Evolutionary conservation across 2,888 invertebrate species (phyloP).

Genomic region (Calliopum simillimum): DNA sequence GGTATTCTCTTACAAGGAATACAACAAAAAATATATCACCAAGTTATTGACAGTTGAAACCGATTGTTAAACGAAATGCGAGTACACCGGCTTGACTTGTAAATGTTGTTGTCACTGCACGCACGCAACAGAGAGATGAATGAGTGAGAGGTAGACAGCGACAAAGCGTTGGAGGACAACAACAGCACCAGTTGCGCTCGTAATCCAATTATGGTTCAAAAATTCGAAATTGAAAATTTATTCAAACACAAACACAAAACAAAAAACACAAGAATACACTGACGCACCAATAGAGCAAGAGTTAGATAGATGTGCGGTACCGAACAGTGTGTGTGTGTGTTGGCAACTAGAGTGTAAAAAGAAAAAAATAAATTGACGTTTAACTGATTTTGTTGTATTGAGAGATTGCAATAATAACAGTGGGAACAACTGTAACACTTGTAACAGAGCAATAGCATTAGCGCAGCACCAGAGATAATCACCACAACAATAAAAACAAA

Average conservation of each 20-base stretch:
- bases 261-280: neutral
- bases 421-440: neutral
- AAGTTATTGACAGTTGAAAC: slow-evolving; percentile 35
- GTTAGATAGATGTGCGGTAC: too few relatives aligned
- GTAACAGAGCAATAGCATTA: too few relatives aligned
- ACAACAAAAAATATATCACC: slow-evolving; percentile 34
- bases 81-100: too few relatives aligned
- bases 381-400: too few relatives aligned
- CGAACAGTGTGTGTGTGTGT: too few relatives aligned
- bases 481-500: neutral
- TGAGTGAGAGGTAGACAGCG: neutral
- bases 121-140: neutral
- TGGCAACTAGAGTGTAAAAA: too few relatives aligned
- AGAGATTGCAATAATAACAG: neutral
- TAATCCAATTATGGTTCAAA: slow-evolving; percentile 41
- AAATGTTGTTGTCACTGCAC: too few relatives aligned
- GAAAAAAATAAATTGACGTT: too few relatives aligned
- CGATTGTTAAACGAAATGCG: slow-evolving; percentile 2
- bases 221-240: slow-evolving; percentile 12
- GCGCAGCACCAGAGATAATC: too few relatives aligned
- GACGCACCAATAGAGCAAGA: neutral
- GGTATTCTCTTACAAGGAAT: slow-evolving; percentile 43
- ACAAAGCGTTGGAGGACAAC: neutral
- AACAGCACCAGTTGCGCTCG: slow-evolving; percentile 24
- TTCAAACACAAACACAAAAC: too few relatives aligned